Conservation (phyloP, 1,140 invertebrate species). For the Charaxes varanes region DNA sequence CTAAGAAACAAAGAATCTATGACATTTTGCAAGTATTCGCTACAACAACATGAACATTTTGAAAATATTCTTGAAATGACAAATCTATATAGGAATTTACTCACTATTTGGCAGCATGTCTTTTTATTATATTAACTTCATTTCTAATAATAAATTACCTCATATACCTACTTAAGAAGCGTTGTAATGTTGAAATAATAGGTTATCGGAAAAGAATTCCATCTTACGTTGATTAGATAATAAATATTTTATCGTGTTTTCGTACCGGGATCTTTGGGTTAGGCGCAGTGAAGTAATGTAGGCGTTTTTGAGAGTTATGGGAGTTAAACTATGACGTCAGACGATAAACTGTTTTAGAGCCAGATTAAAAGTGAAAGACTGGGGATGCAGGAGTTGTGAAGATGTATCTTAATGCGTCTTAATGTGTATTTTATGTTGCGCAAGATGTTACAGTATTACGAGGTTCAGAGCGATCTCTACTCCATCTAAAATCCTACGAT, state of each 20-base stretch:
- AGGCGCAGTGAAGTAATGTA: slow-evolving; percentile 53
- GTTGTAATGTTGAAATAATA: slow-evolving; percentile 13
- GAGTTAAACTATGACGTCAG: slow-evolving; percentile 66
- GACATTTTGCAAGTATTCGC: too few species aligned
- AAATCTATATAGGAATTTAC: too few species aligned
- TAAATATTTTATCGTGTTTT: slow-evolving; percentile 38
- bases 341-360: slow-evolving; percentile 68
- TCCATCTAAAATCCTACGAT: slow-evolving; percentile 64
- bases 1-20: too few species aligned
- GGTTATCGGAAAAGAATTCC: slow-evolving; percentile 28
- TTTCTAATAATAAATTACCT: slow-evolving; percentile 37
- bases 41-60: too few species aligned
- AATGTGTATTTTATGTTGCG: slow-evolving; percentile 72
- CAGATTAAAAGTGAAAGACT: slow-evolving; percentile 66
- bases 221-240: slow-evolving; percentile 39
- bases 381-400: slow-evolving; percentile 37
- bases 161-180: slow-evolving; percentile 15
- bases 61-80: too few species aligned
- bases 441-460: slow-evolving; percentile 62
- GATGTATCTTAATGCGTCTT: slow-evolving; percentile 63
- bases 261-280: slow-evolving; percentile 37
- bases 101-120: too few species aligned
- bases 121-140: too few species aligned
- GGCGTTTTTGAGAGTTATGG: slow-evolving; percentile 59
- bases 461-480: slow-evolving; percentile 62